These are phyloP conservation scores for Clusia tigrina DNA, from an alignment of 2,888 invertebrate genomes.

Conservation along the genomic window DNA sequence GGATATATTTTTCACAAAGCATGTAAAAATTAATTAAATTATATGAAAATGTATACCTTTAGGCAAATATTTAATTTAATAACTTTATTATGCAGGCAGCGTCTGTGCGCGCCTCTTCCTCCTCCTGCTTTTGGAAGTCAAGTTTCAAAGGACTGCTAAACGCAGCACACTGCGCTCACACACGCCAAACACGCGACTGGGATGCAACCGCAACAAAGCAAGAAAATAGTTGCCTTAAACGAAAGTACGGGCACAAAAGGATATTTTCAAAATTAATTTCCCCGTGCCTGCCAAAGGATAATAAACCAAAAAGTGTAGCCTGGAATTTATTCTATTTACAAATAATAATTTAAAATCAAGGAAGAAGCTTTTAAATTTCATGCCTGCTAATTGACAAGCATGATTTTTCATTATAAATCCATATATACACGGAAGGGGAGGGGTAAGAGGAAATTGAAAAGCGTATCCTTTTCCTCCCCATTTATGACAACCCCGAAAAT, in stretches of 20 bases:
- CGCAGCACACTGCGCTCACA: not conserved
- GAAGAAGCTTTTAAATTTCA: conserved; percentile 10
- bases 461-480: not conserved
- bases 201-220: conserved; percentile 4
- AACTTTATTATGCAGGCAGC: conserved; percentile 52
- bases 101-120: conserved; percentile 7
- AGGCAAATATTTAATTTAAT: conserved; percentile 56
- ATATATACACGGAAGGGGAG: too few species aligned
- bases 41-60: conserved; percentile 51
- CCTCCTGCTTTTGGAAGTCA: too few species aligned
- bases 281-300: not conserved
- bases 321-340: conserved; percentile 6
- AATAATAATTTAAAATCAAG: conserved; percentile 6
- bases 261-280: not conserved
- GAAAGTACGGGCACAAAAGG: not conserved
- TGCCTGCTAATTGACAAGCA: conserved; percentile 16
- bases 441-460: not conserved
- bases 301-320: not conserved
- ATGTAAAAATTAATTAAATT: conserved; percentile 51
- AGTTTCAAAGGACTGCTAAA: not conserved
- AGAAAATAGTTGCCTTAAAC: too few species aligned
- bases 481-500: conserved; percentile 8
- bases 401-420: conserved; percentile 11
- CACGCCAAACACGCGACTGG: conserved; percentile 18
- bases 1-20: conserved; percentile 11